A percentile compares a stretch with the other conserved stretches of the same genome.
These are phyloP conservation scores for Oreochromis spilurus DNA, from an alignment of 2,113 vertebrate genomes.

Conservation along the genomic window DNA sequence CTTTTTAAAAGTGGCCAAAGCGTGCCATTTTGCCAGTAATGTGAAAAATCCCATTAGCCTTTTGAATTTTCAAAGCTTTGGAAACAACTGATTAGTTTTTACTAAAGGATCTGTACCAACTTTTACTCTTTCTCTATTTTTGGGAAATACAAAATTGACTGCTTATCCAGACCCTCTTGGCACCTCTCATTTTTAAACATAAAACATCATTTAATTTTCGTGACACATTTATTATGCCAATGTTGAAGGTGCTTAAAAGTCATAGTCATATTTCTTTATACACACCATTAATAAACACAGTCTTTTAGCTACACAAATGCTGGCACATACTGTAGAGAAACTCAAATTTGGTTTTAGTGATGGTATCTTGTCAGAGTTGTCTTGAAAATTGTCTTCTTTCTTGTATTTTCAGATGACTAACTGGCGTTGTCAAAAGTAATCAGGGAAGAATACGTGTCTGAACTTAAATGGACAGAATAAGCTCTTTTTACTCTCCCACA, in stretches of 20 bases:
- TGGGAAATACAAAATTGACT: neutral
- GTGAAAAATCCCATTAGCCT: neutral
- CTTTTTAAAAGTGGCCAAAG: neutral
- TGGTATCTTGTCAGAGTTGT: neutral
- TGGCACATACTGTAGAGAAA: neutral
- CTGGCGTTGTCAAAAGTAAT: rapidly evolving
- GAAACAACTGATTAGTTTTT: neutral
- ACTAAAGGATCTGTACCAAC: neutral
- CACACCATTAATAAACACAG: neutral
- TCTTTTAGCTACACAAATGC: neutral
- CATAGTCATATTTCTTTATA: neutral
- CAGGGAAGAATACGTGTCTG: neutral
- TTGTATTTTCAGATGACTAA: neutral
- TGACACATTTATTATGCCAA: neutral
- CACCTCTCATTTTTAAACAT: neutral
- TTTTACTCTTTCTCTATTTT: neutral
- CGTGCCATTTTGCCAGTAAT: neutral
- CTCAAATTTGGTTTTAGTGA: neutral
- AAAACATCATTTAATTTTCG: neutral
- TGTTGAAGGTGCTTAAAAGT: neutral
- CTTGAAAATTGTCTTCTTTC: neutral
- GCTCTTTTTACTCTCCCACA: neutral
- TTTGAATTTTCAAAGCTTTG: neutral
- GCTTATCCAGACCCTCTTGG: neutral
- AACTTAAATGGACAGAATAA: neutral